These are phyloP conservation scores for Calvadosia cruxmelitensis DNA, from an alignment of 30 jellyfish, hydroid and myxozoan species.

Conservation along the genomic window DNA sequence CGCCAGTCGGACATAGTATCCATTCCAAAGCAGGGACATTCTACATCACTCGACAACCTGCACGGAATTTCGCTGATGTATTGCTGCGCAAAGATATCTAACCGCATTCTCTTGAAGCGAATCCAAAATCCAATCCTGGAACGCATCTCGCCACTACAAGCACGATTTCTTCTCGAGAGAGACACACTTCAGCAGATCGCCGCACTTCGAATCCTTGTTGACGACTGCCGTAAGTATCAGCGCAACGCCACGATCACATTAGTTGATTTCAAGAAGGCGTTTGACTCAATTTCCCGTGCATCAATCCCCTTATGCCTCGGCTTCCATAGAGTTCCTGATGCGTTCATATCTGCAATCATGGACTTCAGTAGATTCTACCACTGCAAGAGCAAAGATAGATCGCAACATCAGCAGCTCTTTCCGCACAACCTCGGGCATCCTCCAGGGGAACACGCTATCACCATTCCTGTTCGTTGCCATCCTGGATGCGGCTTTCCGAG, in stretches of 20 bases:
- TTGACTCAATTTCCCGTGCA: not conserved
- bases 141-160: not conserved
- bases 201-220: not conserved
- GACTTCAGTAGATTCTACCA: not conserved
- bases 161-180: not conserved
- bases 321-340: not conserved
- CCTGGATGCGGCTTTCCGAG: not conserved
- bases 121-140: not conserved
- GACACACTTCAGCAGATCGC: not conserved
- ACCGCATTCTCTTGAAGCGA: not conserved
- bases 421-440: not conserved
- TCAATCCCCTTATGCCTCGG: not conserved
- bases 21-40: not conserved
- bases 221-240: not conserved
- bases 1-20: not conserved
- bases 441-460: not conserved
- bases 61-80: not conserved
- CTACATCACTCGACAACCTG: not conserved
- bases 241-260: not conserved
- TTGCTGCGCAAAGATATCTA: not conserved
- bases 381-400: not conserved
- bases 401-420: not conserved
- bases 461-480: not conserved
- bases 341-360: not conserved
- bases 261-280: not conserved